Conservation (phyloP, 2,113 vertebrate species). For the Physeter macrocephalus region DNA sequence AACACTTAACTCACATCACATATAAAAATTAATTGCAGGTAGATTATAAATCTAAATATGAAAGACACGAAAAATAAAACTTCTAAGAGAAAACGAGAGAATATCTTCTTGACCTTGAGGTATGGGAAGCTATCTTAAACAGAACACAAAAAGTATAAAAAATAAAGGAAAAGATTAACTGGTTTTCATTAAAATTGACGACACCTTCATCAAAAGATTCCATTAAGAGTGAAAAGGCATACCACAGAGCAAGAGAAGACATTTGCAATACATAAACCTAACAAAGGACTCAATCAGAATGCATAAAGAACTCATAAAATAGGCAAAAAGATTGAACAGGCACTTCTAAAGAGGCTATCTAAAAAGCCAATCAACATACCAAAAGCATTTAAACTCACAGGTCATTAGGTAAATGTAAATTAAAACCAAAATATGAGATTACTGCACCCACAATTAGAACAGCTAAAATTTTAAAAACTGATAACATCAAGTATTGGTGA, state of each 20-base stretch:
- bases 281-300: neutral
- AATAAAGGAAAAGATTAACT: constrained; percentile 4
- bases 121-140: neutral
- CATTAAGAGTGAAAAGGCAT: neutral
- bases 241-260: neutral
- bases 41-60: neutral
- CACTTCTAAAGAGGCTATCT: neutral
- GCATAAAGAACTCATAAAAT: neutral
- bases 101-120: neutral
- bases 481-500: neutral
- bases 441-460: neutral
- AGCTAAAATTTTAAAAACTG: neutral
- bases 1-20: neutral
- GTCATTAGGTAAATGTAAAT: neutral
- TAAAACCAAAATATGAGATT: neutral
- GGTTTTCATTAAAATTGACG: neutral
- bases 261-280: neutral
- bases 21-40: neutral
- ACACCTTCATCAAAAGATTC: neutral
- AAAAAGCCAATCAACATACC: neutral
- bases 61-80: neutral
- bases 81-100: neutral
- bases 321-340: neutral
- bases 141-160: neutral
- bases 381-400: constrained; percentile 15